Percentiles rank a stretch among this genome's conserved stretches.
Evolutionary conservation across 2,113 vertebrate species (phyloP).

Genomic region (Poicephalus meyeri): DNA sequence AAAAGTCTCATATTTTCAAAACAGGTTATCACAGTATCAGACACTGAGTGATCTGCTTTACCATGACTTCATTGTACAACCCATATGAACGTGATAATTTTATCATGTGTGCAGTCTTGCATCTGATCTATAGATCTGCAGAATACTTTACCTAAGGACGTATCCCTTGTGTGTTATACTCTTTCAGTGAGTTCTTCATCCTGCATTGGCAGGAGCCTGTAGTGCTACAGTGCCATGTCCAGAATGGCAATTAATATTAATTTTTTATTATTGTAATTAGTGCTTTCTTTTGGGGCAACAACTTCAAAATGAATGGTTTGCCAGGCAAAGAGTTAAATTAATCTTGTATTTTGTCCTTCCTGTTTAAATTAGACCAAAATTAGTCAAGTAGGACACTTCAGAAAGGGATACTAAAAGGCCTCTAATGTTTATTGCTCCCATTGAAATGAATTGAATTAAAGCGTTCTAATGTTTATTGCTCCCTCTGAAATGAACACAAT

Average conservation of each 20-base stretch:
- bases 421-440: conserved; percentile 70
- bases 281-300: neutral
- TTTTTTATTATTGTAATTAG: neutral
- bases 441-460: conserved; percentile 68
- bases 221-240: neutral
- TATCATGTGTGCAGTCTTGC: neutral
- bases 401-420: conserved; percentile 39
- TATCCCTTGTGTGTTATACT: neutral
- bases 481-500: conserved; percentile 57
- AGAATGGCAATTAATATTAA: neutral
- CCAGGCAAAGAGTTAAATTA: conserved; percentile 51
- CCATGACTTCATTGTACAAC: neutral
- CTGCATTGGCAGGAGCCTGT: neutral
- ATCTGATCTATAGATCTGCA: neutral
- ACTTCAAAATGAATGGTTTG: conserved; percentile 47
- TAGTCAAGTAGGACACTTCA: conserved; percentile 59
- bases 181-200: neutral
- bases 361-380: conserved; percentile 47
- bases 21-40: neutral
- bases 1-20: neutral
- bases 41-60: neutral
- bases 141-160: neutral
- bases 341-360: conserved; percentile 30
- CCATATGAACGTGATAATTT: neutral
- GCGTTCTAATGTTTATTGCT: conserved; percentile 71